Evolutionary conservation across 2,113 vertebrate genomes (phyloP), one percentile per base, ranked within the genome.

Genomic region (Procavia capensis): DNA sequence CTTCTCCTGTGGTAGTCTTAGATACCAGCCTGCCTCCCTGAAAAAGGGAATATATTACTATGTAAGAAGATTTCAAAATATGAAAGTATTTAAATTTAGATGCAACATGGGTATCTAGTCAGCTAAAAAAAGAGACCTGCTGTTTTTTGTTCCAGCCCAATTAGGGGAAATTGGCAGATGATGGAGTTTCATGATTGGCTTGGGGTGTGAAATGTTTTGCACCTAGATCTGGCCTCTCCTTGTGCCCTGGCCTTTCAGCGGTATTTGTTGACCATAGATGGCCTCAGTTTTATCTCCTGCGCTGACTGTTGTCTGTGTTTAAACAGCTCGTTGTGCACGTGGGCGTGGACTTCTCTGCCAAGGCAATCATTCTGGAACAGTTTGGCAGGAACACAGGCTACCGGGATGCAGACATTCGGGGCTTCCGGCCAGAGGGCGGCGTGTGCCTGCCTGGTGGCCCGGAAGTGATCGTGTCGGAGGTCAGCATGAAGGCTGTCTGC

Each of bases 351-450:
- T 94, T 98, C 20, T 98, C 98, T 0, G 68, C 98, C 97, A 98
- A 97, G 83, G 97, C 95, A 0, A 93, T 99, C 94, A 96, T 98
- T 96, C 97, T 99, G 70, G 99, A 99, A 96, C 99, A 99, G 97
- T 98, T 98, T 27, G 99, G 98, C 91, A 99, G 98, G 98, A 99
- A 99, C 98, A 94, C 88, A 86, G 98, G 98, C 45, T 99, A 99
- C 97, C 97, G 16, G 50, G 98, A 99, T 41, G 96, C 72, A 41
- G 99, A 99, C 92, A 97, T 98, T 84, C 96, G 98, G 50, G 98
- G 99, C 43, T 98, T 98, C 90, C 98, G 94, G 89, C 99, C 99
- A 27, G 96, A 98, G 82, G 95, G 90, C 83, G 97, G 98, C 64
- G 98, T 97, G 95, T 99, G 99, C 22, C 7, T 99, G n/a, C 95